phyloP scores from a whole-genome alignment of 2,113 vertebrate genomes.

The Eudorcas thomsonii region DNA sequence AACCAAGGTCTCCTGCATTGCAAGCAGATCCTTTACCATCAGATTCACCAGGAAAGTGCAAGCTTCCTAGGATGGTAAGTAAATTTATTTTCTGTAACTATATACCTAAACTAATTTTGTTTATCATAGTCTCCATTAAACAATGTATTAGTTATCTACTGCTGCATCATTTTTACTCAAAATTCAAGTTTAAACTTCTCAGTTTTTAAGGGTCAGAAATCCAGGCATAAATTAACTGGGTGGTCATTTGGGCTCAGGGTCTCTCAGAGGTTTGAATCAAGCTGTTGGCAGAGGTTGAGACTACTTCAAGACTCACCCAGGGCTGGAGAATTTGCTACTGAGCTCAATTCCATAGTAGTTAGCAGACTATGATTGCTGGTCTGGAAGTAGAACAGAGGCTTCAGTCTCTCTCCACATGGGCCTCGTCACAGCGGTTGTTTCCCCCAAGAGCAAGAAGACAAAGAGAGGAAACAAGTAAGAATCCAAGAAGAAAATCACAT shows the following conservation, averaged over 20 bases:
- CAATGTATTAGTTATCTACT: not conserved
- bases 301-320: not conserved
- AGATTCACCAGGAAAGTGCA: not conserved
- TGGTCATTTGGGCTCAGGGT: not conserved
- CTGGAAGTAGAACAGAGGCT: not conserved
- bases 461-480: not conserved
- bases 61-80: not conserved
- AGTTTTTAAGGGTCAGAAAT: not conserved
- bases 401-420: not conserved
- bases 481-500: not conserved
- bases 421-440: not conserved
- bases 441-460: not conserved
- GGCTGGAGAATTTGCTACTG: not conserved
- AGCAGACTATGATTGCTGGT: not conserved
- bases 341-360: not conserved
- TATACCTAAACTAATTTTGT: not conserved
- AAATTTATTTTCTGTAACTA: not conserved
- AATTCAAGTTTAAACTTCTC: not conserved
- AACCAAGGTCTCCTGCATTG: not conserved
- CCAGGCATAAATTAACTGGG: not conserved
- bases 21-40: not conserved
- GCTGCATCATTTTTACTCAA: not conserved
- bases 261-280: not conserved
- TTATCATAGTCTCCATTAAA: not conserved
- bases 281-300: not conserved